Base-by-base conservation (phyloP, 2,888 invertebrate genomes). In the Clitarchus hookeri region DNA sequence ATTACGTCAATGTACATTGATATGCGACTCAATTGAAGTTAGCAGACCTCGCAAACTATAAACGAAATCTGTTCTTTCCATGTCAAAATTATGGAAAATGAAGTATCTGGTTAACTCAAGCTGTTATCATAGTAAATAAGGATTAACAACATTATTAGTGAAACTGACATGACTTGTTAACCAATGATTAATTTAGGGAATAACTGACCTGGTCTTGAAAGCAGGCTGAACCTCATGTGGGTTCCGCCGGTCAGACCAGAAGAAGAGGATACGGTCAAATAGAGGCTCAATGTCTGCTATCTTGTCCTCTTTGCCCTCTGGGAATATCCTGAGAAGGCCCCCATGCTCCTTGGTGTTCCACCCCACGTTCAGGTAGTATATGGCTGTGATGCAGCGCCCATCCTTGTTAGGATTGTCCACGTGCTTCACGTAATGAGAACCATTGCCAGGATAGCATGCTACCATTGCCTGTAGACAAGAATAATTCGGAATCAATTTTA, bases 361-460 rank as follows among this genome's bases (percentile, higher is more conserved):
- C 92, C 98, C 95, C 90, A 96, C 94, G 92, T 99, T 99, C 90
- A 99, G 94, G 93, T 99, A 99, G 92, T 99, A 99, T 90, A 99
- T 99, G 88, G 98, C 97, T 12, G 99, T 99, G 90, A 99, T 97
- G 91, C 98, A 98, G 88, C 99, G 94, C 26, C 99, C 99, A 92
- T 99, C 99, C 90, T 95, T 95, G 91, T 98, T 98, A 11, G 99
- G 99, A 93, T 99, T 99, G 92, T 99, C 99, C 80, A 99, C 98
- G 92, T 99, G 99, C 91, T 98, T 97, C 86, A 99, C 97, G 92
- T 99, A 99, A 90, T 97, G 97, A 19, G 98, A 96, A 86, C 98
- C 98, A 85, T 95, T 95, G 53, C 98, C 99, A 0, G 99, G 99
- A 91, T 99, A 99, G 91, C 98, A 98, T 78, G 99, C 99, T 78